Evolutionary conservation across 2,888 invertebrate species (phyloP), one percentile per base, ranked within the genome.

Genomic region (Galeopsomyia nigrocyanea): DNA sequence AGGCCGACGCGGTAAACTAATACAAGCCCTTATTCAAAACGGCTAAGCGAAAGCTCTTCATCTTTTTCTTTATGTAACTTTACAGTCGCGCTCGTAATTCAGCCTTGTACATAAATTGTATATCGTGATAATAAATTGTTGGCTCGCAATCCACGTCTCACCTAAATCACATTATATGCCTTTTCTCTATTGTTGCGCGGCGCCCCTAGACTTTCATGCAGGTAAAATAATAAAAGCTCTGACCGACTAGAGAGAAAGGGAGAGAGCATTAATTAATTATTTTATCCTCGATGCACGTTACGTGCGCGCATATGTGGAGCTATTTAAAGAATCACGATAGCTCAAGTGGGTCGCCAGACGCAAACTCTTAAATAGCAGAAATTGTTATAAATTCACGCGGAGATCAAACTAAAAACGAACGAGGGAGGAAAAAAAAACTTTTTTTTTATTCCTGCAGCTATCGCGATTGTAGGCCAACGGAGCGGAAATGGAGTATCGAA

Each of bases 181-280:
- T 1, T 5, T 26, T 3, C 26, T 39, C 10, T 39, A 39, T 39
- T 39, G 13, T 39, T 39, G 13, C 39, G 13, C 39, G 7, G 26
- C 26, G 26, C 2, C 26, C 26, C 5, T 5, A 39, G 39, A 39
- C 39, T 39, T 39, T 10, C 39, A 39, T 31, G 31, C 39, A 10
- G 39, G 1, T 13, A 39, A 9, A 7, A 62, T 16, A 22, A 6
- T 10, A 21, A 31, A 26, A 31, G 17, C 3, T 50, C 26, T 39
- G 13, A 39, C 7, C 10, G 39, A 39, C 39, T 39, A 39, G 9
- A 53, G 5, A 2, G 16, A 53, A n/a, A n/a, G n/a, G n/a, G n/a
- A n/a, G n/a, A n/a, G n/a, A n/a, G n/a, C n/a, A 31, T 57, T 50
- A 66, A 67, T 67, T 50, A 60, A 60, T 68, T 60, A 49, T 60